Base-by-base conservation (phyloP, 2,113 vertebrate species). In the Solea solea region DNA sequence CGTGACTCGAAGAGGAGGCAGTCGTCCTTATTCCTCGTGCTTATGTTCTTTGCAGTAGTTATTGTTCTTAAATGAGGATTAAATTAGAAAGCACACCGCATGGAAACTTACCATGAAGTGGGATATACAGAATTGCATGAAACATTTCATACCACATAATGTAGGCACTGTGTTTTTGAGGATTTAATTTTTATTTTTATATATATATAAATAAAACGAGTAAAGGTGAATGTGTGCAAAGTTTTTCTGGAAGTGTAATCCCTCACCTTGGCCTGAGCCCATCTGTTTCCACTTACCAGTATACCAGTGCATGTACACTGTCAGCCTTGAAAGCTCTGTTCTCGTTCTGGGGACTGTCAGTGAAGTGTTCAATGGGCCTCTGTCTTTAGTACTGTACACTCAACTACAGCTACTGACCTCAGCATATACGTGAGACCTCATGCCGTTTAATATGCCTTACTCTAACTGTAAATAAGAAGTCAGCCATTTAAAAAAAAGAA, bases 251-350 rank as follows among this genome's bases (percentile, higher is more conserved):
- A 75, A 76, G 78, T 73, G 54, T 90, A 89, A 86, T 84, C 82
- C 87, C 81, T 88, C 81, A 89, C 88, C 84, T 89, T 88, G 87
- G 76, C 77, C 75, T 49, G 44, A 74, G 86, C 77, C 88, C 92
- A 93, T 92, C 85, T 93, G 93, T 90, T 93, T 94, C 89, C 86
- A 93, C 80, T 93, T 91, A 93, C 54, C 76, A 69, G 78, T 72
- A 81, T 76, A 86, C 54, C 74, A 79, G 88, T 86, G 86, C 89
- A 91, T 92, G 91, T 84, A 89, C 86, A 90, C 90, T 88, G 90
- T 90, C 90, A 86, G 87, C 89, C 89, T 87, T 90, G 84, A 89
- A 87, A 86, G 76, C 82, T 86, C 81, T 57, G 81, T 87, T 84
- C 86, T 86, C 83, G 46, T 92, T 88, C 86, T 83, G 81, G 78